These are phyloP conservation scores for Eonycteris spelaea DNA, from an alignment of 2,113 vertebrate genomes.

Conservation along the genomic window DNA sequence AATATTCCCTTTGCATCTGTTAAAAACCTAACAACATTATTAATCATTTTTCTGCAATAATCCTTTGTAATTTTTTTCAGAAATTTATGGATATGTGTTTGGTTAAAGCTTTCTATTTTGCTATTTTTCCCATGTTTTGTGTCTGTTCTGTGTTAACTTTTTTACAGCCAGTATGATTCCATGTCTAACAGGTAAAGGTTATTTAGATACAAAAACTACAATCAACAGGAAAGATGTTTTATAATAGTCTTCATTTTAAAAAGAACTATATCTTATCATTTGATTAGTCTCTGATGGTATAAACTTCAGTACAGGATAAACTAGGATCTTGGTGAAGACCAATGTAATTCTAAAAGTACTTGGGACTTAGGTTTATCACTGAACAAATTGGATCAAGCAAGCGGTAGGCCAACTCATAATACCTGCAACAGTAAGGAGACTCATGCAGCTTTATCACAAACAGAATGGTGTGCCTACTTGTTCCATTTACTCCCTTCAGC, in stretches of 20 bases:
- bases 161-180: neutral
- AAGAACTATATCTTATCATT: neutral
- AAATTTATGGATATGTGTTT: slow-evolving; percentile 57
- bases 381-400: neutral
- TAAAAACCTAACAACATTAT: slow-evolving; percentile 75
- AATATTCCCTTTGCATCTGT: slow-evolving; percentile 76
- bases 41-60: slow-evolving; percentile 77
- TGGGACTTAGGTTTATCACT: slow-evolving; percentile 3
- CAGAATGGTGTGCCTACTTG: neutral
- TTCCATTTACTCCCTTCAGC: neutral
- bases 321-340: slow-evolving; percentile 33
- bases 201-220: slow-evolving; percentile 33
- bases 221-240: neutral
- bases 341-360: slow-evolving; percentile 18
- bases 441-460: neutral
- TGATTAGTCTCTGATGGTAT: neutral
- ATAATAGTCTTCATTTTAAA: neutral
- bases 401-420: neutral
- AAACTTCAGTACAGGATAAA: neutral
- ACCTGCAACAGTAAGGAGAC: neutral
- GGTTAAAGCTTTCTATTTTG: slow-evolving; percentile 58
- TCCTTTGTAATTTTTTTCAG: slow-evolving; percentile 59
- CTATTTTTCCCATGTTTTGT: slow-evolving; percentile 60
- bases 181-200: slow-evolving; percentile 18
- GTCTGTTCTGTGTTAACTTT: neutral